These are phyloP conservation scores for Silurus asotus DNA, from an alignment of 2,113 vertebrate species.

Conservation along the genomic window DNA sequence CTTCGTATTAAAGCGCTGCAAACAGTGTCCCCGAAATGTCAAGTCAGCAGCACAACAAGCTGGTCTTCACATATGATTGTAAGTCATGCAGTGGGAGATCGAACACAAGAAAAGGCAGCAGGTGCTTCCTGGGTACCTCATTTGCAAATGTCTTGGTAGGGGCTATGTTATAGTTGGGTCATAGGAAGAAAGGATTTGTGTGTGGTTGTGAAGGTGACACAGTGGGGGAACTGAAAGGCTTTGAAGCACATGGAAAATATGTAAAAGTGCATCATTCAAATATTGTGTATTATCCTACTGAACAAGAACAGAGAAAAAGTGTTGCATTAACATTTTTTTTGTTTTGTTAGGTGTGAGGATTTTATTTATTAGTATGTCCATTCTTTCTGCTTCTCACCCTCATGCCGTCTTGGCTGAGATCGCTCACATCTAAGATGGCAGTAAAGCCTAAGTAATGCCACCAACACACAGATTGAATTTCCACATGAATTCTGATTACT, in stretches of 20 bases:
- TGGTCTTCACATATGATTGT: neutral
- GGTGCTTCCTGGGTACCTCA: neutral
- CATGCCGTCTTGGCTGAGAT: conserved; percentile 39
- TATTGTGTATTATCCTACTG: conserved; percentile 64
- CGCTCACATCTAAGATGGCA: conserved; percentile 30
- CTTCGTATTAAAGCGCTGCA: neutral
- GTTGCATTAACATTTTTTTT: conserved; percentile 65
- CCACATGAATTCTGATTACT: conserved; percentile 88
- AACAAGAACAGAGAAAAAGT: conserved; percentile 63
- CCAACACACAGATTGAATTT: conserved; percentile 81
- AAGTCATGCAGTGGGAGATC: neutral
- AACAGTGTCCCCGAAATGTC: conserved; percentile 18
- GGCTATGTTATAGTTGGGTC: neutral
- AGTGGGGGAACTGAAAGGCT: neutral
- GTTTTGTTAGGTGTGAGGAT: conserved; percentile 45
- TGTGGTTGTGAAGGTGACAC: conserved; percentile 24
- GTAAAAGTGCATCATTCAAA: conserved; percentile 69
- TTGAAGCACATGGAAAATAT: conserved; percentile 59
- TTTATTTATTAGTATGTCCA: conserved; percentile 42
- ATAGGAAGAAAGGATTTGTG: neutral
- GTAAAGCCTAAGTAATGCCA: conserved; percentile 71
- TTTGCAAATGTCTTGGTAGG: neutral
- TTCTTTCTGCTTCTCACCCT: conserved; percentile 52
- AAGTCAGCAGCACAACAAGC: conserved; percentile 3
- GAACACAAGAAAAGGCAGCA: conserved; percentile 9